Percentiles rank a stretch among this genome's conserved stretches.
Evolutionary conservation across 2,888 invertebrate species (phyloP).

Genomic region (Cremastinae sp.): DNA sequence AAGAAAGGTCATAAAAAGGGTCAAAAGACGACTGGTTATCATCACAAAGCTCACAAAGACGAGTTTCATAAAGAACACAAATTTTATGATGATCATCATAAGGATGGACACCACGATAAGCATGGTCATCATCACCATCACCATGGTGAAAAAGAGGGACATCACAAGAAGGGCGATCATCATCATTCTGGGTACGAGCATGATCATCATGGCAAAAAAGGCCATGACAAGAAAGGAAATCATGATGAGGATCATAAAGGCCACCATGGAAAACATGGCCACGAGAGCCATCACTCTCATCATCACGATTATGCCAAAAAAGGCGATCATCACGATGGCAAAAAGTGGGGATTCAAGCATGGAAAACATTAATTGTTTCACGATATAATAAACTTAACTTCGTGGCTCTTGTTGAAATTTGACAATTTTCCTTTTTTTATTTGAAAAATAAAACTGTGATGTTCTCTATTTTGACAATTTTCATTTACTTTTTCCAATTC

Average conservation of each 20-base stretch:
- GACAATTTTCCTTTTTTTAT: conserved; percentile 27
- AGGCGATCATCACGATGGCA: conserved; percentile 83
- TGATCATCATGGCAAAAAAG: conserved; percentile 85
- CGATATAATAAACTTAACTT: conserved; percentile 68
- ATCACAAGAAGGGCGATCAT: conserved; percentile 85
- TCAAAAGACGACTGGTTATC: conserved; percentile 90
- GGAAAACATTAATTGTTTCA: conserved; percentile 81
- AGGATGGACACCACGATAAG: conserved; percentile 86
- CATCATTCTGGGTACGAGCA: conserved; percentile 84
- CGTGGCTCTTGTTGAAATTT: conserved; percentile 11
- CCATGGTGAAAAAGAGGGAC: conserved; percentile 84
- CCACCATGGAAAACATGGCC: conserved; percentile 84
- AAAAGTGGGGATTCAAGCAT: conserved; percentile 77
- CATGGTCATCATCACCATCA: conserved; percentile 86
- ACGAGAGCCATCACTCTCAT: conserved; percentile 84
- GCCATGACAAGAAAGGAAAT: conserved; percentile 85
- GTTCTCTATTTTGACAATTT: no score
- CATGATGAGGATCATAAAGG: conserved; percentile 85
- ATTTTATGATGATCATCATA: conserved; percentile 88
- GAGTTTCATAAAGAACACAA: conserved; percentile 86
- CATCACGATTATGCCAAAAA: conserved; percentile 84
- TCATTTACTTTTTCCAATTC: no score
- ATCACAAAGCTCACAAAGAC: conserved; percentile 92
- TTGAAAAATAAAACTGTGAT: no score
- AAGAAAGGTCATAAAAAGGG: conserved; percentile 93